These are phyloP conservation scores for Oreohelix idahoensis DNA, from an alignment of 1,140 invertebrate genomes.

Conservation along the genomic window DNA sequence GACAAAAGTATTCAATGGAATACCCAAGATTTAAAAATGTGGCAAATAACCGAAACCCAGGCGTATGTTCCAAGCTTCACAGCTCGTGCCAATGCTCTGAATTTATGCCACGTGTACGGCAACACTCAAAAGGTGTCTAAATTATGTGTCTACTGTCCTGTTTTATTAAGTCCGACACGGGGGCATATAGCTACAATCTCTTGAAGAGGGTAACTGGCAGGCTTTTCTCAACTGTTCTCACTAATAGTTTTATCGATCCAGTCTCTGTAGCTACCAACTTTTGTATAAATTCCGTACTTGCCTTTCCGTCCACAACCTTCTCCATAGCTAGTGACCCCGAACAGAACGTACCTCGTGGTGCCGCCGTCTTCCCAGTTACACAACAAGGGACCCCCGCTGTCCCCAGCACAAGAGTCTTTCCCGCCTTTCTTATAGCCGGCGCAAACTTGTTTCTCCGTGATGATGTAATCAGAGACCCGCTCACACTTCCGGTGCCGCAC, in stretches of 20 bases:
- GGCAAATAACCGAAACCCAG: too few species aligned
- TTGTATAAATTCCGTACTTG: conserved; percentile 93
- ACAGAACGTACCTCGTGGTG: conserved; percentile 80
- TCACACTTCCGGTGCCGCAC: conserved; percentile 84
- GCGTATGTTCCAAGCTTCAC: too few species aligned
- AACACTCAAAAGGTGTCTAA: too few species aligned
- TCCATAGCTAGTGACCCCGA: conserved; percentile 94
- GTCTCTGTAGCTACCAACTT: conserved; percentile 86
- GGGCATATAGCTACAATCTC: too few species aligned
- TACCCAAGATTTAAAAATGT: too few species aligned
- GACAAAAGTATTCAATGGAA: too few species aligned
- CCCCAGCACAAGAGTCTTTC: conserved; percentile 78
- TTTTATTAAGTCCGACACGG: too few species aligned
- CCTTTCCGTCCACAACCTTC: conserved; percentile 92
- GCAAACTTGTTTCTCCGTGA: conserved; percentile 82
- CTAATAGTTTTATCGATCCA: conserved; percentile 82
- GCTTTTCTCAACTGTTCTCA: conserved; percentile 42
- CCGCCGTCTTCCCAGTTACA: conserved; percentile 73
- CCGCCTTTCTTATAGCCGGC: conserved; percentile 76
- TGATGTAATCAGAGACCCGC: conserved; percentile 76
- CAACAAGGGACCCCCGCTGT: conserved; percentile 82
- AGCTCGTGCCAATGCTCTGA: too few species aligned
- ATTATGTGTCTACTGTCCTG: too few species aligned
- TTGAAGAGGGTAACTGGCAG: not conserved
- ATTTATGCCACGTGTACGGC: too few species aligned